Conservation (phyloP, 2,113 vertebrate genomes). For the Egretta garzetta region DNA sequence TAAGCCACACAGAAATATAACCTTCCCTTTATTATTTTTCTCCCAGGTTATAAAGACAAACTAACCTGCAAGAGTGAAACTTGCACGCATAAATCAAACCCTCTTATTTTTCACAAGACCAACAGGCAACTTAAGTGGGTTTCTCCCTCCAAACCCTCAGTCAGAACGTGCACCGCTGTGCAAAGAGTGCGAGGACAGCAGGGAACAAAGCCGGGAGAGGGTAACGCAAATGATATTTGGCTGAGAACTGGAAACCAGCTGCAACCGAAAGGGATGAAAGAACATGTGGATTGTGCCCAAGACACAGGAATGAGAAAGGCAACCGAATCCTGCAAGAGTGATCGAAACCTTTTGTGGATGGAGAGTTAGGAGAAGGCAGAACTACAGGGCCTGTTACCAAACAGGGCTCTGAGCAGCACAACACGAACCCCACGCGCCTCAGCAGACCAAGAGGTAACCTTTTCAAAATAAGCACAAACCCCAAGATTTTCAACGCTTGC, state of each 20-base stretch:
- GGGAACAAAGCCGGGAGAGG: not conserved
- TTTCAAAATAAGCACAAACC: not conserved
- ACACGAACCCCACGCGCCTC: fast-evolving
- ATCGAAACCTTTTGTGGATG: not conserved
- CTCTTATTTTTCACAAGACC: not conserved
- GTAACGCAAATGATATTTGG: not conserved
- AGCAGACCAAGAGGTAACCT: not conserved
- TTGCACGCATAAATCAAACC: not conserved
- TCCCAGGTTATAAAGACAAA: not conserved
- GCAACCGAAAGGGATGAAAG: not conserved
- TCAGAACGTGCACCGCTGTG: fast-evolving
- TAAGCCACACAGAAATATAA: not conserved
- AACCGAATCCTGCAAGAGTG: not conserved
- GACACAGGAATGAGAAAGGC: not conserved
- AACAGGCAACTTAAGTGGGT: not conserved
- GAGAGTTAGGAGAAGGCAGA: not conserved
- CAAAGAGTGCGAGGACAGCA: not conserved
- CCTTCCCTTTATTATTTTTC: not conserved
- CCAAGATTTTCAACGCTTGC: not conserved
- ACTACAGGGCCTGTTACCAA: not conserved
- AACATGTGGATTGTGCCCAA: not conserved
- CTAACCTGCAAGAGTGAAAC: not conserved
- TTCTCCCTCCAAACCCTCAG: not conserved
- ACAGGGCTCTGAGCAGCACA: not conserved
- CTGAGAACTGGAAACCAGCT: not conserved